A percentile compares a stretch with the other conserved stretches of the same genome.
These are phyloP conservation scores for Drosophila paramelanica DNA, from an alignment of 2,888 invertebrate species.

Conservation along the genomic window DNA sequence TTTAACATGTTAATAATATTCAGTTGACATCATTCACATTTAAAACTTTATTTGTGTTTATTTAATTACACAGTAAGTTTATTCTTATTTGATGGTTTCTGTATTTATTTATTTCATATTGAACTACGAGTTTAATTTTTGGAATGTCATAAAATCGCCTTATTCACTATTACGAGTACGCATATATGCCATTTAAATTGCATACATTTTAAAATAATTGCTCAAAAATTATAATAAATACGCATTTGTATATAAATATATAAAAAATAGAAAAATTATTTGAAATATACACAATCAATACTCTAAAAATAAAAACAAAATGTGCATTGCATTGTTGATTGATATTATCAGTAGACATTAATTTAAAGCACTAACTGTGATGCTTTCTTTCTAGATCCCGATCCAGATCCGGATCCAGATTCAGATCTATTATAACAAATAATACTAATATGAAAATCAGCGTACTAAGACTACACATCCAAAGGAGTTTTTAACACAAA, in stretches of 20 bases:
- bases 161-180: conserved; percentile 56
- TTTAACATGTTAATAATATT: background rate
- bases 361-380: conserved; percentile 51
- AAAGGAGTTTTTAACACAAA: conserved; percentile 74
- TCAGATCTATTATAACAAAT: conserved; percentile 44
- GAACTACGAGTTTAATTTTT: conserved; percentile 67
- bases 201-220: conserved; percentile 43
- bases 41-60: conserved; percentile 55
- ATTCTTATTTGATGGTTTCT: conserved; percentile 22
- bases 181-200: conserved; percentile 25
- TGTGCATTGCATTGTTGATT: conserved; percentile 62
- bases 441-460: conserved; percentile 69
- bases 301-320: conserved; percentile 34
- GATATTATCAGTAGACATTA: conserved; percentile 23
- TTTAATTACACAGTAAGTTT: conserved; percentile 49
- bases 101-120: conserved; percentile 43
- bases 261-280: conserved; percentile 37
- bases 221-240: conserved; percentile 46
- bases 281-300: conserved; percentile 60
- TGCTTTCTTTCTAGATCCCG: conserved; percentile 33
- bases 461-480: conserved; percentile 63
- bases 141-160: conserved; percentile 76
- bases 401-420: conserved; percentile 17
- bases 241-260: conserved; percentile 29
- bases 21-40: conserved; percentile 29